These are phyloP conservation scores for Tachysurus fulvidraco DNA, from an alignment of 2,113 vertebrate species.

Conservation along the genomic window DNA sequence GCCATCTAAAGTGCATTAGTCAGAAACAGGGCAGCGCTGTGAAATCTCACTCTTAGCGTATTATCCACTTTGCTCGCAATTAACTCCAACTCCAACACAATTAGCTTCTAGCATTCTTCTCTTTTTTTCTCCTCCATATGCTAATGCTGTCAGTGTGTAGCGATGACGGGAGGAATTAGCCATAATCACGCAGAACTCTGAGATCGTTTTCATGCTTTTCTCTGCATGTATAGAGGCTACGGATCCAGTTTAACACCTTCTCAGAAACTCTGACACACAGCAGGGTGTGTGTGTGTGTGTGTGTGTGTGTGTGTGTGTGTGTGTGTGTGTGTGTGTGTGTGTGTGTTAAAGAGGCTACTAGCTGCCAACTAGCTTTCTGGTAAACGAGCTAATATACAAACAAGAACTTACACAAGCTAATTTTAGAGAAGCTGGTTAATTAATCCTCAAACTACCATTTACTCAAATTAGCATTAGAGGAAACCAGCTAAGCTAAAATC, in stretches of 20 bases:
- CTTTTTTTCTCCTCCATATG: neutral
- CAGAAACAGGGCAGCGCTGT: conserved; percentile 13
- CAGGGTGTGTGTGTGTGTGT: neutral
- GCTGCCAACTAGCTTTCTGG: neutral
- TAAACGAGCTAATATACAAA: neutral
- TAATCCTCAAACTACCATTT: neutral
- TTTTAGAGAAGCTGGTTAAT: neutral
- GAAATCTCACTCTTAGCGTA: conserved; percentile 32
- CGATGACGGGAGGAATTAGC: conserved; percentile 50
- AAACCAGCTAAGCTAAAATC: neutral
- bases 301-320: neutral
- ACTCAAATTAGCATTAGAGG: neutral
- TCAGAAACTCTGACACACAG: neutral
- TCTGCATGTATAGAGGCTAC: neutral
- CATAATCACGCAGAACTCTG: conserved; percentile 59
- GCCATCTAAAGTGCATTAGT: conserved; percentile 16
- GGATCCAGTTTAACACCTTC: neutral
- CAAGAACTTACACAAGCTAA: neutral
- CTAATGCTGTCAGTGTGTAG: conserved; percentile 38
- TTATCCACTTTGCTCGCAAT: conserved; percentile 53
- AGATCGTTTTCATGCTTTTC: conserved; percentile 49
- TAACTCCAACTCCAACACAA: conserved; percentile 46
- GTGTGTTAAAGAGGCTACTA: neutral
- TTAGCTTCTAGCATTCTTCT: conserved; percentile 14
- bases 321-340: neutral